phyloP scores from a whole-genome alignment of 2,888 invertebrate genomes.

The Silvanus unidentatus region DNA sequence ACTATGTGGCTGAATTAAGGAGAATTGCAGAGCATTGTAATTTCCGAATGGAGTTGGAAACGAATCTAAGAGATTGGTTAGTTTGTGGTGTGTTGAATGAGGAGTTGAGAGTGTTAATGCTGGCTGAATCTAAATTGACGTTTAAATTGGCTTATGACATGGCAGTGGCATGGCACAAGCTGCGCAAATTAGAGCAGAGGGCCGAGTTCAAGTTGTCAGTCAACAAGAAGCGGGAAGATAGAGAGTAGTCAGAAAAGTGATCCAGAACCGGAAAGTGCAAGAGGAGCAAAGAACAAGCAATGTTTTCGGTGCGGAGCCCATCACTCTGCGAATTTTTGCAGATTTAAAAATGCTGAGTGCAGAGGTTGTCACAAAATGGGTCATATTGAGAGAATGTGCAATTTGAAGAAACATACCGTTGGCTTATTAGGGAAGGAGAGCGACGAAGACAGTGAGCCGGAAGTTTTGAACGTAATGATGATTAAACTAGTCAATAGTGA shows the following conservation, averaged over 20 bases:
- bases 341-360: no score
- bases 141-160: conserved; percentile 22
- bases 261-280: neutral
- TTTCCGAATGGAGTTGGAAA: conserved; percentile 6
- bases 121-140: conserved; percentile 9
- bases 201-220: no score
- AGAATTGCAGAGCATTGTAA: conserved; percentile 21
- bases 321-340: neutral
- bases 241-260: no score
- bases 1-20: conserved; percentile 29
- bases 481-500: conserved; percentile 25
- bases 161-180: no score
- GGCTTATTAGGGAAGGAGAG: conserved; percentile 29
- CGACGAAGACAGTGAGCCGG: conserved; percentile 27
- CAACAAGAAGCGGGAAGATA: no score
- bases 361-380: neutral
- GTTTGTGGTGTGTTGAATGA: conserved; percentile 10
- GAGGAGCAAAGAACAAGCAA: conserved; percentile 2
- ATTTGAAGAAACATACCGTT: conserved; percentile 37
- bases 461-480: conserved; percentile 25
- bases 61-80: conserved; percentile 7
- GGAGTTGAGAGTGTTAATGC: conserved; percentile 2
- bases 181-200: neutral
- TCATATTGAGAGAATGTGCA: conserved; percentile 7
- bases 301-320: conserved; percentile 2